A percentile compares a stretch with the other conserved stretches of the same genome.
Conservation (phyloP, 2,797 vertebrate genomes). For the Diceros bicornis region DNA sequence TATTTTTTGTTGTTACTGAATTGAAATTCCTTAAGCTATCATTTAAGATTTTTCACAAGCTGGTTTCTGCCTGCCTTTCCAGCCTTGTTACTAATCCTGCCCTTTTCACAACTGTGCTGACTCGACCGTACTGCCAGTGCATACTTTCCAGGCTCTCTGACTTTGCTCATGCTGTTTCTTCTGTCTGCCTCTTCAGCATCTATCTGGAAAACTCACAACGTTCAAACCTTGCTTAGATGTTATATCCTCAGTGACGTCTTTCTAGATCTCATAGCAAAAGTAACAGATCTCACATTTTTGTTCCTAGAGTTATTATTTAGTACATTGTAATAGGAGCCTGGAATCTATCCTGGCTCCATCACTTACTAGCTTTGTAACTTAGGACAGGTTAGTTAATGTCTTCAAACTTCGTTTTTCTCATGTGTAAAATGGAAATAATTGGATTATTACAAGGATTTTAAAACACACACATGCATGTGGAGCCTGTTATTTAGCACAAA, state of each 20-base stretch:
- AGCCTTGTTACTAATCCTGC: not conserved
- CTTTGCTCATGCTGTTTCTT: not conserved
- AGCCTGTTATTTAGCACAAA: not conserved
- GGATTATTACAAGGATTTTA: not conserved
- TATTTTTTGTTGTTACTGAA: not conserved
- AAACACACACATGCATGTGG: not conserved
- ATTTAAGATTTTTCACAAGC: not conserved
- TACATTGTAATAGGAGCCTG: not conserved
- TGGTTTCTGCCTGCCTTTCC: not conserved
- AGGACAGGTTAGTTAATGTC: not conserved
- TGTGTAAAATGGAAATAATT: conserved; percentile 31
- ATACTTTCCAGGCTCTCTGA: not conserved
- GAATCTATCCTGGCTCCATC: not conserved
- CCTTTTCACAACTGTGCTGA: not conserved
- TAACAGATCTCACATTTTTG: not conserved
- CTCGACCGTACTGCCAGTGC: not conserved
- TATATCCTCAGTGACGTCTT: not conserved
- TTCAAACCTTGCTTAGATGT: not conserved
- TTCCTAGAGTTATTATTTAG: not conserved
- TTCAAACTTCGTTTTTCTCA: conserved; percentile 30
- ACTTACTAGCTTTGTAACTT: conserved; percentile 25
- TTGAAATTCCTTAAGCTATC: not conserved
- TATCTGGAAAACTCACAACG: not conserved
- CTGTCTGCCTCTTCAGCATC: not conserved
- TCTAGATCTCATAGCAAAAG: not conserved